These are phyloP conservation scores for Holothuria glaberrima DNA, from an alignment of 35 echinoderm and acorn worm genomes.

Conservation along the genomic window DNA sequence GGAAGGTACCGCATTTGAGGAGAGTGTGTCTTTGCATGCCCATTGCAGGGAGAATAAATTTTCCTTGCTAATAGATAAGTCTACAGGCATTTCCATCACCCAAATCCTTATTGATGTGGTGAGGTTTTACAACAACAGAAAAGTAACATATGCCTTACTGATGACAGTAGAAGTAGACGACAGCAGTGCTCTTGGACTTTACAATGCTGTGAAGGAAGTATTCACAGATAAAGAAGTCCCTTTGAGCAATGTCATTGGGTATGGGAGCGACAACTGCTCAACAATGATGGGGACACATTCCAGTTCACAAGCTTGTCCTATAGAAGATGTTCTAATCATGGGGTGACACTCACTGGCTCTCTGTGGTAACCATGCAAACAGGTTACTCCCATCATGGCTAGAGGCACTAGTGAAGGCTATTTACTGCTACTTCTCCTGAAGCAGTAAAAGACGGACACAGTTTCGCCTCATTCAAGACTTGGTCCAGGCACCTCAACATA, in stretches of 20 bases:
- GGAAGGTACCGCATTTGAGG: constrained; percentile 33
- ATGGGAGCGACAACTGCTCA: constrained; percentile 50
- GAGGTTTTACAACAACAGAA: constrained; percentile 37
- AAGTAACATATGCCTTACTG: constrained; percentile 32
- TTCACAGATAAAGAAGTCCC: constrained; percentile 30
- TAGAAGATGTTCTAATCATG: constrained; percentile 16
- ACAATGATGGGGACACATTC: constrained; percentile 56
- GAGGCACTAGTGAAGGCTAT: constrained; percentile 42
- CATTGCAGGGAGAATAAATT: constrained; percentile 45
- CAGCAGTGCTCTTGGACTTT: not conserved
- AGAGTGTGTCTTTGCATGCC: constrained; percentile 22
- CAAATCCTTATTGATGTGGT: constrained; percentile 40
- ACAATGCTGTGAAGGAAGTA: constrained; percentile 39
- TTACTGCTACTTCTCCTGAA: constrained; percentile 54
- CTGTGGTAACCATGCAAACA: constrained; percentile 42
- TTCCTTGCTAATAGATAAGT: constrained; percentile 52
- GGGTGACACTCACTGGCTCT: constrained; percentile 52
- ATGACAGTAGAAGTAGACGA: constrained; percentile 51
- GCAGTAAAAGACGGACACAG: constrained; percentile 30
- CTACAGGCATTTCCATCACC: constrained; percentile 35
- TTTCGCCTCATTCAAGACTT: constrained; percentile 32
- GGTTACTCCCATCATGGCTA: constrained; percentile 21
- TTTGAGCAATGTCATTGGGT: constrained; percentile 45
- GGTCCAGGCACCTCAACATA: constrained; percentile 29
- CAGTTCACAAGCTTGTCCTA: constrained; percentile 40